Conservation (phyloP, 1,140 invertebrate genomes). For the Caerostris extrusa region DNA sequence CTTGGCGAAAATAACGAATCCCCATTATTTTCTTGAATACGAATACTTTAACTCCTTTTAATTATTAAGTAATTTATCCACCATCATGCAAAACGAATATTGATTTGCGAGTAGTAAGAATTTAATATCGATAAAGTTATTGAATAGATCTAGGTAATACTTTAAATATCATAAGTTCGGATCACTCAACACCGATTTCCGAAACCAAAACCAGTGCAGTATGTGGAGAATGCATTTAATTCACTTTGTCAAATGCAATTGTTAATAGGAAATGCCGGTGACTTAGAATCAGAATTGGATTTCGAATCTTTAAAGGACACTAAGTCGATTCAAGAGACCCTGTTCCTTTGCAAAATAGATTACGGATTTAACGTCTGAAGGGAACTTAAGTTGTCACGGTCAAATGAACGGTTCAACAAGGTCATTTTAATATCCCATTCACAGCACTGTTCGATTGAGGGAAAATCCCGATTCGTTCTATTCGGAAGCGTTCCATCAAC, state of each 20-base stretch:
- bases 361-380: not conserved
- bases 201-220: no score
- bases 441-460: not conserved
- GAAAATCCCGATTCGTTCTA: not conserved
- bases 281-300: not conserved
- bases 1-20: no score
- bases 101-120: no score
- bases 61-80: no score
- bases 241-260: not conserved
- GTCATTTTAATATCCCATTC: slow-evolving; percentile 16
- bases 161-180: no score
- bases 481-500: not conserved
- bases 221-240: not conserved
- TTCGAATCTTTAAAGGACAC: not conserved
- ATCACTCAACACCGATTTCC: no score
- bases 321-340: not conserved
- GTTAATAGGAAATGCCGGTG: not conserved
- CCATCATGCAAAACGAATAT: no score
- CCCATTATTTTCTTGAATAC: no score
- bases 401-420: not conserved
- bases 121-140: no score
- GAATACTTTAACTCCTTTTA: no score
- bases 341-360: not conserved
- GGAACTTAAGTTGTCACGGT: slow-evolving; percentile 27
- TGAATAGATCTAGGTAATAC: no score